These are phyloP conservation scores for Acleris literana DNA, from an alignment of 2,888 invertebrate species.

Conservation along the genomic window DNA sequence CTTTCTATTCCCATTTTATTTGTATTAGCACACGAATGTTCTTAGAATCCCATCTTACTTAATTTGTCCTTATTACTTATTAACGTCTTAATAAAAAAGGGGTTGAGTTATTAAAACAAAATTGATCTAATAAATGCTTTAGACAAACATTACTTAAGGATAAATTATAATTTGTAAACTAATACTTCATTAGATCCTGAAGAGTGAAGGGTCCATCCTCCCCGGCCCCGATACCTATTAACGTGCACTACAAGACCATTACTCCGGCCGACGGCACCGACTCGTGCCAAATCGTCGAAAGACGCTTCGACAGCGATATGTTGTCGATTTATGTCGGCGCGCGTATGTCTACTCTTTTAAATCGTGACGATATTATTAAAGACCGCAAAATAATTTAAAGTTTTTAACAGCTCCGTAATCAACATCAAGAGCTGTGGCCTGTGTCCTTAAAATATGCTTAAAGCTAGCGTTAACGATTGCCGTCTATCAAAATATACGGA, in stretches of 20 bases:
- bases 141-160: no score
- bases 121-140: no score
- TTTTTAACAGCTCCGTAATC: not conserved
- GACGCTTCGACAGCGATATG: constrained; percentile 1
- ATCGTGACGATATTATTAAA: not conserved
- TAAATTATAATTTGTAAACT: not conserved
- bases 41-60: no score
- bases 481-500: no score
- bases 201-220: not conserved
- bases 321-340: not conserved
- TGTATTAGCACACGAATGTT: no score
- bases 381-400: not conserved
- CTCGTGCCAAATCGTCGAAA: constrained; percentile 14
- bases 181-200: not conserved
- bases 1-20: no score
- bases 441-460: no score
- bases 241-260: constrained; percentile 14
- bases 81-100: no score
- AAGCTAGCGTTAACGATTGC: no score
- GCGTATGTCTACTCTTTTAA: not conserved
- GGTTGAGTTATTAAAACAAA: no score
- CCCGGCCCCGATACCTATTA: constrained; percentile 17
- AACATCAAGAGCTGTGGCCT: no score
- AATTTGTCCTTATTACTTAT: no score
- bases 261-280: constrained; percentile 14